Base-by-base conservation (phyloP, 2,888 invertebrate genomes). In the Acanthosepion esculentum region DNA sequence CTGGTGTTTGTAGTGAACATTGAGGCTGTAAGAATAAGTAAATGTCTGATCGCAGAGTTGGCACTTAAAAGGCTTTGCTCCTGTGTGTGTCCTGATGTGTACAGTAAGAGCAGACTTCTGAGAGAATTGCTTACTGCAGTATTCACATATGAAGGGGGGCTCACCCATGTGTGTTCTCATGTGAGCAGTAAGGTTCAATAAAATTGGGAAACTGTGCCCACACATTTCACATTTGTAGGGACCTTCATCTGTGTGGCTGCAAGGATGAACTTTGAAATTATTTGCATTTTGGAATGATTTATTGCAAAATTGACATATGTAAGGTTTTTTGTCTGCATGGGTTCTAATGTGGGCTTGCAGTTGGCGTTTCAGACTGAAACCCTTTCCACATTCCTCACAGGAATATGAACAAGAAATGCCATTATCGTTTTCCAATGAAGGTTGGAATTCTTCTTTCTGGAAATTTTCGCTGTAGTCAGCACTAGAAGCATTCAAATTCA, bases 191-290 rank as follows among this genome's bases (percentile, higher is more conserved):
- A 94, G 53, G 48, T 53, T 55, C 23, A 20, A 33, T 26, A n/a
- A 59, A 59, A 55, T n/a, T 1, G 94, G n/a, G 53, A 94, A 94
- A n/a, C 55, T 15, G 7, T 53, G 53, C 29, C 53, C 53, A 53
- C 94, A 94, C 33, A 94, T 23, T 94, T 94, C 10, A 94, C 94
- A 94, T 94, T 53, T 94, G 29, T n/a, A 94, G 5, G 53, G 94
- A 12, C 41, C 23, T 41, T 94, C 94, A 50, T 20, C 94, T 0
- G 1, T 55, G n/a, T 94, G 94, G 53, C 50, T 93, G 20, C 93
- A 50, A 48, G 29, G 33, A 55, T 93, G 93, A 33, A 53, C 33
- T n/a, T 50, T 93, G 12, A 93, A 55, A 93, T 93, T 29, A 93
- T 55, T 55, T 48, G 50, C 48, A n/a, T 10, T 29, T 18, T 20